These are phyloP conservation scores for Pachyuromys duprasi DNA, from an alignment of 2,797 vertebrate species.

Conservation along the genomic window DNA sequence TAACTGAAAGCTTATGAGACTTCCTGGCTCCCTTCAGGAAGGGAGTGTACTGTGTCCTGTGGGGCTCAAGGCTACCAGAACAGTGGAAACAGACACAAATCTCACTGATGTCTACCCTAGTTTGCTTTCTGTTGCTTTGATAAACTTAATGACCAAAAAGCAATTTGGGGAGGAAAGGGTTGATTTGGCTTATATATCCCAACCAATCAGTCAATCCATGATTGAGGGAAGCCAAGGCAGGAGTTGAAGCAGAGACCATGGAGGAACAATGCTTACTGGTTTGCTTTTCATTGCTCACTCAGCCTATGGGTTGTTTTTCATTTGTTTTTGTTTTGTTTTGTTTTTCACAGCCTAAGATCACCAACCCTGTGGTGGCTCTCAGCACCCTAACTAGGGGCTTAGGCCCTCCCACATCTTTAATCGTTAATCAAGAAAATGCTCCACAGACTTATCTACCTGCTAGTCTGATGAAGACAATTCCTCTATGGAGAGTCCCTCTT, in stretches of 20 bases:
- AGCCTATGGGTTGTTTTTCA: neutral
- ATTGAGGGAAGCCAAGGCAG: neutral
- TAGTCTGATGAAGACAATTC: neutral
- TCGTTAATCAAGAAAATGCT: neutral
- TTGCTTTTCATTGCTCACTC: neutral
- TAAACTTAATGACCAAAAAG: neutral
- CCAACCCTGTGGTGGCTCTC: neutral
- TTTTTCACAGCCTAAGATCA: neutral
- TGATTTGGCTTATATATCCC: neutral
- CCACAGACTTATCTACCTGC: neutral
- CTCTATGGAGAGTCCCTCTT: neutral
- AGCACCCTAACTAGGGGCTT: neutral
- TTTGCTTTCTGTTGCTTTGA: neutral
- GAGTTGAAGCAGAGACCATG: neutral
- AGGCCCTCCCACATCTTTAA: neutral
- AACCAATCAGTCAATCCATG: neutral
- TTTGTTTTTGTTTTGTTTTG: no score
- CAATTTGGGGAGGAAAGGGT: neutral
- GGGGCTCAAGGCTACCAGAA: neutral
- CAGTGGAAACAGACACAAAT: neutral
- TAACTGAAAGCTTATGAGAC: neutral
- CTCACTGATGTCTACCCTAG: neutral
- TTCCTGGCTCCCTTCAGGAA: neutral
- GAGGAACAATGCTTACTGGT: neutral
- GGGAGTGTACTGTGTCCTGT: neutral